These are phyloP conservation scores for Macrosoma leucophasiata DNA, from an alignment of 2,888 invertebrate genomes.

Conservation along the genomic window DNA sequence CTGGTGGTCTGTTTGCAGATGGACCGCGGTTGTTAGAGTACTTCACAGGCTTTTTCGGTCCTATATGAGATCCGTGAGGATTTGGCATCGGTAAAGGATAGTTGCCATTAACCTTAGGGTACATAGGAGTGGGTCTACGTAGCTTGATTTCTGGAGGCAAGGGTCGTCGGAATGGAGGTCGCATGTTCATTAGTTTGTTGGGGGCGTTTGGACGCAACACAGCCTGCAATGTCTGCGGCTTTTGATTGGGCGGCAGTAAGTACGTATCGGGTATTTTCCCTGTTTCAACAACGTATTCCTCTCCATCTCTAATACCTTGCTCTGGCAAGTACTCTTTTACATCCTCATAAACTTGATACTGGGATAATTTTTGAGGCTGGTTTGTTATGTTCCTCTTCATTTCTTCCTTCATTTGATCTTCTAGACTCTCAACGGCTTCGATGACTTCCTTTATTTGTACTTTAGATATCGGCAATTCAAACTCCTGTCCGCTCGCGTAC, in stretches of 20 bases:
- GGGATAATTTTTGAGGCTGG: slow-evolving; percentile 28
- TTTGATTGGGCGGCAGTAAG: slow-evolving; percentile 53
- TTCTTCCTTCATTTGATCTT: slow-evolving; percentile 51
- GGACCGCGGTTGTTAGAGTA: slow-evolving; percentile 37
- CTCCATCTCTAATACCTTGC: slow-evolving; percentile 51
- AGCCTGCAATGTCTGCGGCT: slow-evolving; percentile 62
- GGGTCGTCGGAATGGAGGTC: slow-evolving; percentile 59
- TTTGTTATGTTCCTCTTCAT: slow-evolving; percentile 38
- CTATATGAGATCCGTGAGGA: slow-evolving; percentile 37
- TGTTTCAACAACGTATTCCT: slow-evolving; percentile 53
- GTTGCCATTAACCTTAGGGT: slow-evolving; percentile 40
- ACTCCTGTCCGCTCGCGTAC: slow-evolving; percentile 46
- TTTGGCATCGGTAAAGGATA: slow-evolving; percentile 58
- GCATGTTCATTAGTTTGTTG: slow-evolving; percentile 40
- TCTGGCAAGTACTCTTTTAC: slow-evolving; percentile 50
- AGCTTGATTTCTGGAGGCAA: slow-evolving; percentile 64
- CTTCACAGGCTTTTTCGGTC: slow-evolving; percentile 45
- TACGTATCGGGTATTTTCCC: slow-evolving; percentile 46
- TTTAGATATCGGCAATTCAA: slow-evolving; percentile 61
- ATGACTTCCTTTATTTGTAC: slow-evolving; percentile 64
- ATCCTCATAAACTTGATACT: slow-evolving; percentile 59
- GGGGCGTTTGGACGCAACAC: slow-evolving; percentile 55
- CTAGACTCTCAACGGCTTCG: slow-evolving; percentile 58
- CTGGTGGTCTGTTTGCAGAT: slow-evolving; percentile 40
- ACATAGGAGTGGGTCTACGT: slow-evolving; percentile 49